Base-by-base conservation (phyloP, 2,888 invertebrate genomes). In the Stenotaenia linearis region DNA sequence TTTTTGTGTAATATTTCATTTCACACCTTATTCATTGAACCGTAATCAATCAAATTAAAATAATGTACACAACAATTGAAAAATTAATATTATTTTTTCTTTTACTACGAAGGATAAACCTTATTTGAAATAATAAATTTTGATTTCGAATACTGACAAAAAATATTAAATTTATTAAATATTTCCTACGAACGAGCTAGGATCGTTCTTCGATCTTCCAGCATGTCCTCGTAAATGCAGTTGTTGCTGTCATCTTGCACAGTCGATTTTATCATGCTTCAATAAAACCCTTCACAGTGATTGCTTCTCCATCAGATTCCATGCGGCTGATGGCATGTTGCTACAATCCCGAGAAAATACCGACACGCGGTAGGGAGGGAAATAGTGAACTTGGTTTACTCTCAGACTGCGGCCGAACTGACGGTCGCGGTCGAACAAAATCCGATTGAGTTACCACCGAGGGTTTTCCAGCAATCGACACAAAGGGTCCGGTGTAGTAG, bases 401-500 rank as follows among this genome's bases (percentile, higher is more conserved):
- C 69, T 69, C 69, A 69, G 69, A 28, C 69, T 25, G 69, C 69
- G 69, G 28, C 69, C 28, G 69, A 69, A 25, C 69, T 69, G 69
- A 69, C 69, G 69, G 69, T 69, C 69, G 69, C 69, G 69, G 28
- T 28, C 69, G 69, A 25, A 69, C 69, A 69, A 69, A 69, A 69
- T 69, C 69, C 69, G 69, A 69, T 0, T 25, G 69, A 69, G 69
- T 69, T n/a, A 69, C 69, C n/a, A 69, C 69, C 69, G 28, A n/a
- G 35, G 80, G 76, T 76, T 79, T 80, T 7, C 79, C 79, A 32
- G 75, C 80, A 37, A 30, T 78, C 12, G 79, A 56, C 25, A 78
- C 75, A 32, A 30, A 56, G n/a, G 89, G 89, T n/a, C 89, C 90
- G 18, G 88, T 88, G 82, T 90, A 90, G 86, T 92, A 92, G 84